phyloP scores from a whole-genome alignment of 1,140 invertebrate species.

The Anastrepha ludens region DNA sequence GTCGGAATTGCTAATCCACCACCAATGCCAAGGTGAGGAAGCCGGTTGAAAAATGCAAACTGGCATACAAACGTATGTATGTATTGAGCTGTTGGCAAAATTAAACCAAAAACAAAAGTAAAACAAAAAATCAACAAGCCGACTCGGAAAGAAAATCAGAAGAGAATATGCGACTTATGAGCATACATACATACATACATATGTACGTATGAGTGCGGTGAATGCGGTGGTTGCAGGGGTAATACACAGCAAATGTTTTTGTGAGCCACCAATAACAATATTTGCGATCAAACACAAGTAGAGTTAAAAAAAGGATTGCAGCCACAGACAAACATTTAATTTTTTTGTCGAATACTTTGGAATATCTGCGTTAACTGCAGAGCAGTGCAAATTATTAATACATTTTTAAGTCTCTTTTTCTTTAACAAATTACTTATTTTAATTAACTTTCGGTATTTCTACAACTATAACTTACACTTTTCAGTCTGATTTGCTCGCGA shows the following conservation, averaged over 20 bases:
- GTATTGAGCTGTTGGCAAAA: neutral
- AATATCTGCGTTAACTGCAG: too few species aligned
- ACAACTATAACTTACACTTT: slow-evolving; percentile 7
- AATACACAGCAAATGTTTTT: too few species aligned
- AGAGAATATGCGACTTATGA: neutral
- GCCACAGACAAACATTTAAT: neutral
- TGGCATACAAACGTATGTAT: neutral
- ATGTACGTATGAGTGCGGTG: neutral
- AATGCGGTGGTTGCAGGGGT: neutral
- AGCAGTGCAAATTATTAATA: neutral
- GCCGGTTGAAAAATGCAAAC: slow-evolving; percentile 37
- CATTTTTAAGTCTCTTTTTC: neutral
- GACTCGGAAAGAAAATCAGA: neutral
- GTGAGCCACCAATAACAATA: too few species aligned
- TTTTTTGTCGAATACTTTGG: neutral
- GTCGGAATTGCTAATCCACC: slow-evolving; percentile 23
- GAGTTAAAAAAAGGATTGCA: neutral
- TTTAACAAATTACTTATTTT: neutral
- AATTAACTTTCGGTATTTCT: neutral
- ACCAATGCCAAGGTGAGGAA: slow-evolving; percentile 49
- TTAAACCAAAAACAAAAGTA: neutral
- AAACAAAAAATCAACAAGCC: neutral
- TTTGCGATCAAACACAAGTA: neutral
- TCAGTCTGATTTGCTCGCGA: neutral
- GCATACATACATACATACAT: neutral